Percentiles rank a stretch among this genome's conserved stretches.
Evolutionary conservation across 2,888 invertebrate species (phyloP).

Genomic region (Malachius bipustulatus): DNA sequence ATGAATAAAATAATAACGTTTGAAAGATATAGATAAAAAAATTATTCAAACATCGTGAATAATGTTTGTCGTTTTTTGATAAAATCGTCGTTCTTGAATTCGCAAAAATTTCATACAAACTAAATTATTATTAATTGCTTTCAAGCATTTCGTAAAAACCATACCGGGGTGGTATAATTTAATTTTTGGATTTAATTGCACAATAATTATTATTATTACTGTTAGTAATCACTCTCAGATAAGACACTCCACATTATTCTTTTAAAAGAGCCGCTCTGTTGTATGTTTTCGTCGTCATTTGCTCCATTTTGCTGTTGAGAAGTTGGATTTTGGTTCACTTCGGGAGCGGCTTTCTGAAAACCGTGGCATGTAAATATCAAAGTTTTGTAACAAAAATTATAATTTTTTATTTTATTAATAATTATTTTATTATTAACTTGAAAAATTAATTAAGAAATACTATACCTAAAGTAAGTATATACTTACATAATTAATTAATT

Average conservation of each 20-base stretch:
- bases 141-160: too few species aligned
- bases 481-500: too few species aligned
- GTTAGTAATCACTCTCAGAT: slow-evolving; percentile 52
- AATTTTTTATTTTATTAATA: slow-evolving; percentile 6
- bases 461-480: too few species aligned
- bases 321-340: slow-evolving; percentile 26
- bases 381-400: not conserved
- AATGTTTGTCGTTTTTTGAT: slow-evolving; percentile 26
- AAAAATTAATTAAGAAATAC: too few species aligned
- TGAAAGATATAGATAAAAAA: slow-evolving; percentile 6
- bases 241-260: slow-evolving; percentile 85
- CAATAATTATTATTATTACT: too few species aligned
- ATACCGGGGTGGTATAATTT: too few species aligned
- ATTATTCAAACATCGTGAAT: slow-evolving; percentile 29
- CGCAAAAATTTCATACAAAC: too few species aligned
- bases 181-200: too few species aligned
- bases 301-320: slow-evolving; percentile 46
- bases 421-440: too few species aligned
- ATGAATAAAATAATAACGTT: slow-evolving; percentile 12
- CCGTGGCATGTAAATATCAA: slow-evolving; percentile 7
- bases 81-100: slow-evolving; percentile 6
- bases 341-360: slow-evolving; percentile 30
- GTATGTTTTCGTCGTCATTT: slow-evolving; percentile 66
- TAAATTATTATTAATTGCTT: too few species aligned
- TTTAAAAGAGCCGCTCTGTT: slow-evolving; percentile 86